These are phyloP conservation scores for Rousettus madagascariensis DNA, from an alignment of 2,797 vertebrate genomes.

Conservation along the genomic window DNA sequence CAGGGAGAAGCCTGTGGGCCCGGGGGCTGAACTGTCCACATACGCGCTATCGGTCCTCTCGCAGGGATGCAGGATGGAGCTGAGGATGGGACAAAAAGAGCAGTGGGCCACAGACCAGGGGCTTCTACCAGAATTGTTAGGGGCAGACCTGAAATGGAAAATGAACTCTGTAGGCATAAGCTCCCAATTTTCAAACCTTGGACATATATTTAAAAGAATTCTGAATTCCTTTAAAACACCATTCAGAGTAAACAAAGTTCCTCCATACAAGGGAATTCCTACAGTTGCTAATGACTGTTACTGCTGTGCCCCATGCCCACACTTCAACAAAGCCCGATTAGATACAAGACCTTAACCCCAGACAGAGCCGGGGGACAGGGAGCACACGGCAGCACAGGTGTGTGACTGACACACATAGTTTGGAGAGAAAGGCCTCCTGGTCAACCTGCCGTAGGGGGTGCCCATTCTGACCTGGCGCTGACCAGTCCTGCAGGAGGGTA, in stretches of 20 bases:
- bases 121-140: not conserved
- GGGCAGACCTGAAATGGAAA: not conserved
- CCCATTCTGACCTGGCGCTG: not conserved
- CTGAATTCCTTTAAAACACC: not conserved
- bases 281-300: not conserved
- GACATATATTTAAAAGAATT: not conserved
- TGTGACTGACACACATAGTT: not conserved
- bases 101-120: not conserved
- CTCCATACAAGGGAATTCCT: not conserved
- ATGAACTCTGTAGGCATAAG: not conserved
- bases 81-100: not conserved
- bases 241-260: not conserved
- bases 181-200: not conserved
- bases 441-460: not conserved
- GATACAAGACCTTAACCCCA: fast-evolving
- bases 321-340: not conserved
- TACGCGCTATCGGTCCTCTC: not conserved
- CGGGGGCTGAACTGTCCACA: not conserved
- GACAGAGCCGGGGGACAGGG: fast-evolving
- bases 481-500: not conserved
- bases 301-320: not conserved
- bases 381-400: not conserved
- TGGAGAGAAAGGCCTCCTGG: not conserved
- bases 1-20: not conserved
- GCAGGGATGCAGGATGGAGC: fast-evolving